phyloP scores from a whole-genome alignment of 2,797 vertebrate species.

The Tangara arthus region DNA sequence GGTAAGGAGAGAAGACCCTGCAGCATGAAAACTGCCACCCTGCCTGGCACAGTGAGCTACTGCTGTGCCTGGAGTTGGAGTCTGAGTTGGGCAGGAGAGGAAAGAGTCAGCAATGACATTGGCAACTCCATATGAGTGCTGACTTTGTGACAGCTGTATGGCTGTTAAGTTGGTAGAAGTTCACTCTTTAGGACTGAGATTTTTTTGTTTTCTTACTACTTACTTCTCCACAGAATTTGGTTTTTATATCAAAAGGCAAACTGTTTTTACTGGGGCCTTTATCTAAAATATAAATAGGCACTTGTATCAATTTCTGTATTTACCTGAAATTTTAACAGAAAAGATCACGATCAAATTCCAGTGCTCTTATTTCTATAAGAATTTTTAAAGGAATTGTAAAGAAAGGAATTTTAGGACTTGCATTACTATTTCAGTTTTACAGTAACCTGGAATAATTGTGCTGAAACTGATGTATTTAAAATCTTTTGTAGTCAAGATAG shows the following conservation, averaged over 20 bases:
- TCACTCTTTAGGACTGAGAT: accelerated
- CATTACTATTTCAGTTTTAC: background rate
- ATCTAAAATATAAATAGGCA: background rate
- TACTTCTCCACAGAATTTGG: background rate
- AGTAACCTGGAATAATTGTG: background rate
- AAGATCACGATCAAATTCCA: background rate
- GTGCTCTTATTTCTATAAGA: background rate
- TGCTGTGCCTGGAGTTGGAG: background rate
- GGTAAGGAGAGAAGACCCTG: constrained; percentile 71
- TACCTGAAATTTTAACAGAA: background rate
- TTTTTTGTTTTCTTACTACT: background rate
- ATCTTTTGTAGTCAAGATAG: background rate
- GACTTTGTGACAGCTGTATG: background rate
- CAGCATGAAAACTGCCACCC: accelerated
- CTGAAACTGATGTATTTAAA: background rate
- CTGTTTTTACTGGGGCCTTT: background rate
- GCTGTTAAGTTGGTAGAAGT: background rate
- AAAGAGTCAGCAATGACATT: background rate
- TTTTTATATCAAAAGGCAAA: background rate
- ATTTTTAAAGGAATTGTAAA: background rate
- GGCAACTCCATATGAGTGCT: too few relatives aligned
- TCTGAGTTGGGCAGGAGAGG: background rate
- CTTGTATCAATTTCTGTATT: background rate
- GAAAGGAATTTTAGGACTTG: background rate
- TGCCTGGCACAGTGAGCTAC: background rate